Evolutionary conservation across 2,113 vertebrate species (phyloP).

Genomic region (Manacus vitellinus): DNA sequence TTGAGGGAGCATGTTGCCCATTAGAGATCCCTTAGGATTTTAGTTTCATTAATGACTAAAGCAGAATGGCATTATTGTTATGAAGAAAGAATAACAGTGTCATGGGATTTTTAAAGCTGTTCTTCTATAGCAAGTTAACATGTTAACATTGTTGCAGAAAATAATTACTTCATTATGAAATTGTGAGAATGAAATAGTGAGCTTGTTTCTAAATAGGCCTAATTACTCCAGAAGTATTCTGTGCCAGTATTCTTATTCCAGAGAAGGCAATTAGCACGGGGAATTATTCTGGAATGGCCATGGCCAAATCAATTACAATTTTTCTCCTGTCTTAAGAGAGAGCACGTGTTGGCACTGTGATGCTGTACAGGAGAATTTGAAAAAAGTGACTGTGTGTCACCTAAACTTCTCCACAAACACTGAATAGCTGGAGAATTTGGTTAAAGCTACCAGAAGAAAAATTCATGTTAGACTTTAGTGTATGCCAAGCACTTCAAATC

Average conservation of each 20-base stretch:
- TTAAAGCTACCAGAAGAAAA: not conserved
- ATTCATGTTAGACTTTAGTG: not conserved
- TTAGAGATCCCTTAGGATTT: not conserved
- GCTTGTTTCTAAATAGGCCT: not conserved
- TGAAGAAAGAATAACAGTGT: not conserved
- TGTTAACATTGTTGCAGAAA: not conserved
- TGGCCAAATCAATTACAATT: not conserved
- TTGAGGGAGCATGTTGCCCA: not conserved
- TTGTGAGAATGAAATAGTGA: not conserved
- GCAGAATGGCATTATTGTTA: conserved; percentile 6
- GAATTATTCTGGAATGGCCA: not conserved
- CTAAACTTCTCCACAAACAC: not conserved
- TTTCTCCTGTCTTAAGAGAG: not conserved
- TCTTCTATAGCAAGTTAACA: not conserved
- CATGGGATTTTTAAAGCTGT: not conserved
- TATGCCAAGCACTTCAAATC: not conserved
- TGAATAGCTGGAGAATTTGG: not conserved
- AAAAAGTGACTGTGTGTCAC: not conserved
- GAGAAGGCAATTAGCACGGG: not conserved
- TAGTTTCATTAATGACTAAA: not conserved
- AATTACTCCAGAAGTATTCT: not conserved
- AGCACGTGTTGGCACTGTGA: not conserved
- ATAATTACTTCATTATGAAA: not conserved
- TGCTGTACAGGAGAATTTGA: not conserved
- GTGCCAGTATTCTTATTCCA: not conserved